phyloP scores from a whole-genome alignment of 1,140 invertebrate species.

The Zaprionus kolodkinae region DNA sequence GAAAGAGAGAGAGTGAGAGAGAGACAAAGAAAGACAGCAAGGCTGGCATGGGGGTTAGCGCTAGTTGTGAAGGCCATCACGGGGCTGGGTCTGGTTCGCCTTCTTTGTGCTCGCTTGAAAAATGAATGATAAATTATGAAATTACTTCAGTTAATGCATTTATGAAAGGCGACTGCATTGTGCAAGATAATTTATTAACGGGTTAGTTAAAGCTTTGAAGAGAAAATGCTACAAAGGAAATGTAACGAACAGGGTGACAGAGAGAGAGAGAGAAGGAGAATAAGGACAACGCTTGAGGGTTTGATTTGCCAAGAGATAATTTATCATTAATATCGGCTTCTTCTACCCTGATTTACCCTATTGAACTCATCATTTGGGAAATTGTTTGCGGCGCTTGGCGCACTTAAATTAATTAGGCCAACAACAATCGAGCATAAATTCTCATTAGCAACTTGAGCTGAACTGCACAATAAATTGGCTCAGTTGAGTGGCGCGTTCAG shows the following conservation, averaged over 20 bases:
- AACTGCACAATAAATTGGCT: slow-evolving; percentile 49
- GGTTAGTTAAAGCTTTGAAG: background rate
- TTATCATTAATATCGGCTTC: background rate
- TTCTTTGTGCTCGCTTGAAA: slow-evolving; percentile 44
- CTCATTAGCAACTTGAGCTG: slow-evolving; percentile 49
- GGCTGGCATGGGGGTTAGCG: background rate
- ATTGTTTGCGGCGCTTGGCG: slow-evolving; percentile 4
- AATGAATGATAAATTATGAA: slow-evolving; percentile 59
- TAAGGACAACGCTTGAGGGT: background rate
- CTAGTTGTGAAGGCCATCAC: background rate
- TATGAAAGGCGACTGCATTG: slow-evolving; percentile 51
- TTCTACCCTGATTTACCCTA: slow-evolving; percentile 1
- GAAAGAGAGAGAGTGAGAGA: background rate
- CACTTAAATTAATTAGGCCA: slow-evolving; percentile 41
- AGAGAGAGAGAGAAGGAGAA: too few relatives aligned
- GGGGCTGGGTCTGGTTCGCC: slow-evolving; percentile 6
- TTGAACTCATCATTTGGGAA: slow-evolving; percentile 16
- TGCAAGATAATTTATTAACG: slow-evolving; percentile 10
- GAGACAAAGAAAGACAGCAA: background rate
- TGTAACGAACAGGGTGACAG: background rate
- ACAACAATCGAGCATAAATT: slow-evolving; percentile 75
- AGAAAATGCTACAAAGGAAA: background rate
- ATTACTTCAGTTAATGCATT: slow-evolving; percentile 56
- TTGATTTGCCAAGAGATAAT: background rate
- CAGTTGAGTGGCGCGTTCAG: slow-evolving; percentile 19